A percentile compares a stretch with the other conserved stretches of the same genome.
Evolutionary conservation across 2,888 invertebrate species (phyloP).

Genomic region (Limnephilus auricula): DNA sequence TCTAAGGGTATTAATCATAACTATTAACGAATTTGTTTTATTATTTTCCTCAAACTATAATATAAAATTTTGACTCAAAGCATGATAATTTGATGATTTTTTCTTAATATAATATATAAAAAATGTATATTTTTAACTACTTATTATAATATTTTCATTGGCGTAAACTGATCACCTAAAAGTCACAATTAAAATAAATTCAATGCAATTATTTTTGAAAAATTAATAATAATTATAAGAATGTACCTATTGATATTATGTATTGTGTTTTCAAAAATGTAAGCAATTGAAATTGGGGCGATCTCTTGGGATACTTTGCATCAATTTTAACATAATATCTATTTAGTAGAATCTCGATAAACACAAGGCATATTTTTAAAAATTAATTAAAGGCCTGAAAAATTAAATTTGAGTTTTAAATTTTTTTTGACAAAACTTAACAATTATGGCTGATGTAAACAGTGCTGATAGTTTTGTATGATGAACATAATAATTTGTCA

Average conservation of each 20-base stretch:
- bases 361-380: neutral
- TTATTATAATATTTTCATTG: neutral
- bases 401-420: neutral
- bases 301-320: neutral
- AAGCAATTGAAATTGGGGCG: neutral
- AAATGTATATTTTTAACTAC: neutral
- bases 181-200: neutral
- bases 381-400: neutral
- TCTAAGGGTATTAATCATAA: constrained; percentile 37
- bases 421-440: too few relatives aligned
- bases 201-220: neutral
- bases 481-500: neutral
- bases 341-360: neutral
- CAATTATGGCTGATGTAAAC: neutral
- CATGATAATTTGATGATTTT: neutral
- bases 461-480: neutral
- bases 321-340: neutral
- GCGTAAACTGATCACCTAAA: neutral
- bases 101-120: neutral
- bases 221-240: neutral
- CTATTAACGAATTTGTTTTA: neutral
- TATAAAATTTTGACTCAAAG: neutral
- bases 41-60: constrained; percentile 3
- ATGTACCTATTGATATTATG: neutral
- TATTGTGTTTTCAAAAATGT: neutral